A percentile compares a stretch with the other conserved stretches of the same genome.
phyloP scores from a whole-genome alignment of 2,113 vertebrate genomes.

The human (Homo sapiens) region DNA sequence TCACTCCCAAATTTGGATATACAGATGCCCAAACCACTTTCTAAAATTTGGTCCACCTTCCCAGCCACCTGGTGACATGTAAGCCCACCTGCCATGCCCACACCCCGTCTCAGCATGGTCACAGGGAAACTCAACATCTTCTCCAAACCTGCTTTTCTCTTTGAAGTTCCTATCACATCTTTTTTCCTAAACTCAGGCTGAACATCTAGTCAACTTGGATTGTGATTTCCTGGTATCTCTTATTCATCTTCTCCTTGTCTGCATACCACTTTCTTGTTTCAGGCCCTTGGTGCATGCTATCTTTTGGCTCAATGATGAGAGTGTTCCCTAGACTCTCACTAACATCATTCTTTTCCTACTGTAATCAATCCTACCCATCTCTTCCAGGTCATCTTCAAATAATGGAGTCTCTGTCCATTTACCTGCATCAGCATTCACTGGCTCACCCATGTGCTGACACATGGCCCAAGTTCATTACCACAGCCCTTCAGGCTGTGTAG shows the following conservation, averaged over 20 bases:
- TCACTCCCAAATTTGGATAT: neutral
- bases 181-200: neutral
- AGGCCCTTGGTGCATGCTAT: too few species aligned
- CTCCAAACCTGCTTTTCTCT: neutral
- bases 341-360: neutral
- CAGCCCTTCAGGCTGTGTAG: neutral
- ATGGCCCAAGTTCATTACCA: neutral
- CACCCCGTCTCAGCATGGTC: fast-evolving
- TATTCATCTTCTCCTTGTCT: neutral
- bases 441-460: neutral
- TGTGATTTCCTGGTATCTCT: neutral
- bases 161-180: neutral
- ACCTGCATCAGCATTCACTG: fast-evolving
- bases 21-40: neutral
- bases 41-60: neutral
- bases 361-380: neutral
- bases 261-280: too few species aligned
- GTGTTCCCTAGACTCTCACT: neutral
- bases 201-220: neutral
- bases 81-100: fast-evolving
- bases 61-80: too few species aligned
- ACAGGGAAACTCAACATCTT: neutral
- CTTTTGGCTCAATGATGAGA: neutral
- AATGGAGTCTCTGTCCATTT: neutral
- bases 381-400: neutral